Percentiles rank a stretch among this genome's conserved stretches.
phyloP scores from a whole-genome alignment of 1,140 invertebrate genomes.

The Leptinotarsa texana region DNA sequence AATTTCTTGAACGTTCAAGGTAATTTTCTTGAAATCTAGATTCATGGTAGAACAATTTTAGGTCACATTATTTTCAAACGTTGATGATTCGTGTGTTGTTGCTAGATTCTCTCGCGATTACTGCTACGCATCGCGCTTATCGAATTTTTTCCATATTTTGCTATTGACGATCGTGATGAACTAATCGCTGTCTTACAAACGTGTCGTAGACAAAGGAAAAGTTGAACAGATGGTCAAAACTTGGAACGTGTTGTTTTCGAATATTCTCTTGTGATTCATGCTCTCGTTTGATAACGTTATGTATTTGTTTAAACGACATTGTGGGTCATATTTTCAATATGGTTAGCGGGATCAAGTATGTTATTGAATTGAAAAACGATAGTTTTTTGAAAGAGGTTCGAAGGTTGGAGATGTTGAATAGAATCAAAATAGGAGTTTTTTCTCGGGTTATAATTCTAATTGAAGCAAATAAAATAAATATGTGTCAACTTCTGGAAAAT shows the following conservation, averaged over 20 bases:
- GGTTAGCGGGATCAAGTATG: not conserved
- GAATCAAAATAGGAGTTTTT: too few species aligned
- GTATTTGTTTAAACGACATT: not conserved
- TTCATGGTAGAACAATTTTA: too few species aligned
- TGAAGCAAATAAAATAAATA: too few species aligned
- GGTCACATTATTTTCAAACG: too few species aligned
- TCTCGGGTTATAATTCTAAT: too few species aligned
- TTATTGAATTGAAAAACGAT: not conserved
- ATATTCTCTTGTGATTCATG: constrained; percentile 6
- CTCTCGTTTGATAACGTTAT: constrained; percentile 1
- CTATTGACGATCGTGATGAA: not conserved
- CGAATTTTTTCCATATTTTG: not conserved
- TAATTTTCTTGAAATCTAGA: too few species aligned
- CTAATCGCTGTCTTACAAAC: not conserved
- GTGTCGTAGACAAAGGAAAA: not conserved
- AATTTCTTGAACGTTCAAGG: too few species aligned
- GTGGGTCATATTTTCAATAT: not conserved
- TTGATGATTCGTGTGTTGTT: not conserved
- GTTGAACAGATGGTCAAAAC: not conserved
- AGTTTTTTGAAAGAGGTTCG: too few species aligned
- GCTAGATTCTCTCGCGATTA: not conserved
- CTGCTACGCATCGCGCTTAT: not conserved
- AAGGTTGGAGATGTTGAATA: too few species aligned
- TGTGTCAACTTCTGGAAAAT: too few species aligned
- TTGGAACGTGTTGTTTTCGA: not conserved